Evolutionary conservation across 2,888 invertebrate species (phyloP), one percentile per base, ranked within the genome.

Genomic region (Luffia ferchaultella): DNA sequence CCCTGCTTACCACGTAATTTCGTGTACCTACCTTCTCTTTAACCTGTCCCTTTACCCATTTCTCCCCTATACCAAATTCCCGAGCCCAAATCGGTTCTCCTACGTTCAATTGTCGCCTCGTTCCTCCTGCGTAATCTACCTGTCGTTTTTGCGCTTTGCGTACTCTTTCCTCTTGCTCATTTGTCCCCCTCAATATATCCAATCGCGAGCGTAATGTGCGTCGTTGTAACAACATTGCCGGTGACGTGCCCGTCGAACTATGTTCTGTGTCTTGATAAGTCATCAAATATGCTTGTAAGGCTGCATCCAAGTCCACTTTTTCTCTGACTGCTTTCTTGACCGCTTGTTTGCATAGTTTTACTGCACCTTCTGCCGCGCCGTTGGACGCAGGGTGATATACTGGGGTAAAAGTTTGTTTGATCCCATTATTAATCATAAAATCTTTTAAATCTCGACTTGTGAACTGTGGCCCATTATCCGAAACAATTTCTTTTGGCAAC

Each of bases 381-480:
- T 44, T 44, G 7, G 45, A 44, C 7, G 45, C 45, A 5, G 45
- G 45, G 16, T 44, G 45, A 44, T 44, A 44, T 7, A 18, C 18
- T 16, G 45, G 45, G 16, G 53, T 45, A 45, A 49, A 51, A 2
- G 18, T 43, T 1, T 45, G 45, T 2, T 18, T 44, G 3, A 53
- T 53, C 3, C 53, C 51, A 18, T 51, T 53, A 1, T 12, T 16
- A 12, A 2, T 43, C 2, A 49, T 16, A 41, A 51, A 53, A 18
- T 44, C 18, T 1, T n/a, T 18, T 12, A 44, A 46, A 2, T 53
- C 46, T 16, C 46, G 2, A 12, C 50, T 49, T 1, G 46, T 41
- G 9, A 53, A 53, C 1, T 49, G 53, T 9, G 53, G 53, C 1
- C 53, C 50, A 0, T 53, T 17, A 16, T 51, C 53, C 2, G 53